These are phyloP conservation scores for Mesochorus sp. DNA, from an alignment of 2,888 invertebrate genomes.

Conservation along the genomic window DNA sequence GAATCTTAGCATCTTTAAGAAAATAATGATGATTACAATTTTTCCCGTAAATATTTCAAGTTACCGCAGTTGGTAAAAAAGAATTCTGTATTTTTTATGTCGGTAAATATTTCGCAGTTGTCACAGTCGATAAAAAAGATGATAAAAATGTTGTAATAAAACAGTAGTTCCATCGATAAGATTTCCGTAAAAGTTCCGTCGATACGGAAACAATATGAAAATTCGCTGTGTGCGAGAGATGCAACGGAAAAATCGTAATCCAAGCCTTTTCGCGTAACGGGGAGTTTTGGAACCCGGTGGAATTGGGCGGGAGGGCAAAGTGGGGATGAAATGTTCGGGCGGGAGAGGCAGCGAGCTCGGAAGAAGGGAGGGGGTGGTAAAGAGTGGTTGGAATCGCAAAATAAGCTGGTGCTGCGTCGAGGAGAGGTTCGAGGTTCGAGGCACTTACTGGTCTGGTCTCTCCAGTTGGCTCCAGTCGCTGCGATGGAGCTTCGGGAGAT, in stretches of 20 bases:
- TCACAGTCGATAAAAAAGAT: no score
- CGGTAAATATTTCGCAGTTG: no score
- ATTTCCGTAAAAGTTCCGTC: no score
- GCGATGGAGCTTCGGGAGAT: conserved; percentile 78
- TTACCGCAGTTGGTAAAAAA: no score
- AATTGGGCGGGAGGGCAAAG: neutral
- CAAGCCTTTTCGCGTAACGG: neutral
- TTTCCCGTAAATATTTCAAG: no score
- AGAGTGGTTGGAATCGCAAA: conserved; percentile 43
- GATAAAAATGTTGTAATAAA: no score
- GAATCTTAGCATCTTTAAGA: no score
- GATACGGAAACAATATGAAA: no score
- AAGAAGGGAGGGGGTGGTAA: conserved; percentile 7
- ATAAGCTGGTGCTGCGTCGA: conserved; percentile 52
- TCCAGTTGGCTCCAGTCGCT: conserved; percentile 56
- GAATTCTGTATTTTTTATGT: no score
- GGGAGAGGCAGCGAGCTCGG: neutral
- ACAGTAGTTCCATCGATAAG: no score
- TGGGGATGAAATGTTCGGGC: neutral
- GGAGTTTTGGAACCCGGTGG: neutral
- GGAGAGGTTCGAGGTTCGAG: conserved; percentile 40
- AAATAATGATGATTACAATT: no score
- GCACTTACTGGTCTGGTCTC: conserved; percentile 33
- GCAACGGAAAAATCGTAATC: neutral
- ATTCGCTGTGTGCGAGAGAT: no score